Base-by-base conservation (phyloP, 2,797 vertebrate species). In the Gambusia yucatana region DNA sequence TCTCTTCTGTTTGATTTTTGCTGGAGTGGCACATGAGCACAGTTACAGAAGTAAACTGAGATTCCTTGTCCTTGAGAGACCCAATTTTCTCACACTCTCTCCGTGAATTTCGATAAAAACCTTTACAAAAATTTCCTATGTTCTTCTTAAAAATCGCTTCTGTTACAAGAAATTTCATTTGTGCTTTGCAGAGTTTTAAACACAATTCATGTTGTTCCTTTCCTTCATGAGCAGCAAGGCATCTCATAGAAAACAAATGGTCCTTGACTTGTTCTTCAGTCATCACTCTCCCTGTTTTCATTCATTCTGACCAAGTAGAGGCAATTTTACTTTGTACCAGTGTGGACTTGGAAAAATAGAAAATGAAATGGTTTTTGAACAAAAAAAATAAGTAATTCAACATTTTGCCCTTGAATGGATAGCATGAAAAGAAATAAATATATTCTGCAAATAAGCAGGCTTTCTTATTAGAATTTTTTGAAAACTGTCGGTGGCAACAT, bases 51-150 rank as follows among this genome's bases (percentile, higher is more conserved):
- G 78, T 79, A 87, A 88, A 84, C 71, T 88, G 75, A 85, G 83
- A 91, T 87, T 91, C 77, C 82, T 85, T 77, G 91, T 92, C 90
- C 91, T 94, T 93, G 88, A 90, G 65, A 90, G 86, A 92, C 89
- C 87, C 87, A 90, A 50, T 87, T 93, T 80, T 79, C 83, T 84
- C 77, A 86, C 86, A 77, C 83, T 84, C 81, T 88, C 86, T 83
- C 41, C 13, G 46, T 73, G 77, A 88, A 88, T 88, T 88, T 79
- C 77, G 88, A 88, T 52, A 25, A 83, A 84, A 84, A 86, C 84
- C 83, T 85, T 79, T 84, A 82, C 77, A 88, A 59, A 46, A 36
- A 46, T 69, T 50, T n/a, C 36, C 84, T 86, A 78, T 86, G 65
- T 86, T 61, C 52, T 75, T 77, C 82, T 72, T 77, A 78, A 69